Percentiles rank a stretch among this genome's conserved stretches.
phyloP scores from a whole-genome alignment of 2,888 invertebrate species.

The Archips xylosteana region DNA sequence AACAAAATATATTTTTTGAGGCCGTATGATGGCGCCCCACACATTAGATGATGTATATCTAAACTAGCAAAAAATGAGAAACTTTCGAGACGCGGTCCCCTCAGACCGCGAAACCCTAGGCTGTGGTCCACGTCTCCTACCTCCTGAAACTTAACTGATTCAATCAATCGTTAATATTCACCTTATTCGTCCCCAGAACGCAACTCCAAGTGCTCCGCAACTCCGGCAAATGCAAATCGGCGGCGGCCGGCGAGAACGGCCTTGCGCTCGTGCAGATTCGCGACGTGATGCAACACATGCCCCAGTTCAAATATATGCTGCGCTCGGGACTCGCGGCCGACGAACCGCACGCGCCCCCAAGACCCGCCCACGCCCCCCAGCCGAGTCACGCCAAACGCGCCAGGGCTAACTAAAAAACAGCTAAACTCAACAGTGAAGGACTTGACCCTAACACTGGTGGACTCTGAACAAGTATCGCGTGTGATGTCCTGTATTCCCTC shows the following conservation, averaged over 20 bases:
- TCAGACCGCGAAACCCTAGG: too few species aligned
- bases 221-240: slow-evolving; percentile 89
- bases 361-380: slow-evolving; percentile 46
- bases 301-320: slow-evolving; percentile 95
- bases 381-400: slow-evolving; percentile 63
- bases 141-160: too few species aligned
- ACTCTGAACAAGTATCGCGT: too few species aligned
- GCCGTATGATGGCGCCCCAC: too few species aligned
- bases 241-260: slow-evolving; percentile 88
- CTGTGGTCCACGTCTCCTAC: too few species aligned
- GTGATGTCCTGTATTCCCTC: too few species aligned
- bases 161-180: not conserved
- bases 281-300: slow-evolving; percentile 94
- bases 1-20: too few species aligned
- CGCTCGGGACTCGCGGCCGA: slow-evolving; percentile 74
- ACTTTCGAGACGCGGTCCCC: too few species aligned
- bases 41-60: too few species aligned
- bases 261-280: slow-evolving; percentile 93
- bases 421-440: too few species aligned
- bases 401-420: slow-evolving; percentile 66
- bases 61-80: too few species aligned
- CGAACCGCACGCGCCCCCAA: slow-evolving; percentile 50
- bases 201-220: slow-evolving; percentile 92
- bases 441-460: too few species aligned
- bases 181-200: slow-evolving; percentile 74